phyloP scores from a whole-genome alignment of 2,888 invertebrate genomes.

The Euclidia mi region DNA sequence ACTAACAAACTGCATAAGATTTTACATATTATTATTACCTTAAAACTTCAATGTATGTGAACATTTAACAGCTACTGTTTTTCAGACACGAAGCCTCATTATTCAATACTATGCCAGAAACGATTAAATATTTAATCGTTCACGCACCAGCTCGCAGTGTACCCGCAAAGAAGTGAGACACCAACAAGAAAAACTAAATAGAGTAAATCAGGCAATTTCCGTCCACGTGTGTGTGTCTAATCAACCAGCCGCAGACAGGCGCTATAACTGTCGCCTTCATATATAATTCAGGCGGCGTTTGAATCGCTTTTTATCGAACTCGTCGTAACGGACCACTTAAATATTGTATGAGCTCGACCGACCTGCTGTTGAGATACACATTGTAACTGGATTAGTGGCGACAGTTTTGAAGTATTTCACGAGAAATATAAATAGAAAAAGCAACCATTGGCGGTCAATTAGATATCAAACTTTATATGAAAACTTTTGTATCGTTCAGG shows the following conservation, averaged over 20 bases:
- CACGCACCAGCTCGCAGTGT: too few species aligned
- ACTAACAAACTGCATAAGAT: too few species aligned
- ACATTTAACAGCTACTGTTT: too few species aligned
- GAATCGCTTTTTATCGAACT: slow-evolving; percentile 31
- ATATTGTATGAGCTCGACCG: slow-evolving; percentile 19
- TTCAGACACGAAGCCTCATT: too few species aligned
- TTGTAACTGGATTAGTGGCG: background rate
- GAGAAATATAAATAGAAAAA: too few species aligned
- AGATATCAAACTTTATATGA: too few species aligned
- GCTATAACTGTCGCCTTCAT: slow-evolving; percentile 30
- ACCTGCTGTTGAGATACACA: background rate
- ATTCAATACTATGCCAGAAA: too few species aligned
- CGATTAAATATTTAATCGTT: too few species aligned
- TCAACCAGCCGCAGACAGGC: slow-evolving; percentile 34
- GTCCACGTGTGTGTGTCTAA: slow-evolving; percentile 16
- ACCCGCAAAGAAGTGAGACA: background rate
- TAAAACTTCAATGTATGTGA: too few species aligned
- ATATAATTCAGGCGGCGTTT: slow-evolving; percentile 45
- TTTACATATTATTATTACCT: too few species aligned
- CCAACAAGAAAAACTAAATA: background rate
- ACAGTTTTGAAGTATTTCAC: background rate
- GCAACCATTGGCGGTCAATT: too few species aligned
- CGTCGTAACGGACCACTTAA: slow-evolving; percentile 15
- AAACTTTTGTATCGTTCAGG: too few species aligned
- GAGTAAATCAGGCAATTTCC: background rate